Evolutionary conservation across 2,797 vertebrate species (phyloP), one percentile per base, ranked within the genome.

Genomic region (Aeoliscus strigatus): DNA sequence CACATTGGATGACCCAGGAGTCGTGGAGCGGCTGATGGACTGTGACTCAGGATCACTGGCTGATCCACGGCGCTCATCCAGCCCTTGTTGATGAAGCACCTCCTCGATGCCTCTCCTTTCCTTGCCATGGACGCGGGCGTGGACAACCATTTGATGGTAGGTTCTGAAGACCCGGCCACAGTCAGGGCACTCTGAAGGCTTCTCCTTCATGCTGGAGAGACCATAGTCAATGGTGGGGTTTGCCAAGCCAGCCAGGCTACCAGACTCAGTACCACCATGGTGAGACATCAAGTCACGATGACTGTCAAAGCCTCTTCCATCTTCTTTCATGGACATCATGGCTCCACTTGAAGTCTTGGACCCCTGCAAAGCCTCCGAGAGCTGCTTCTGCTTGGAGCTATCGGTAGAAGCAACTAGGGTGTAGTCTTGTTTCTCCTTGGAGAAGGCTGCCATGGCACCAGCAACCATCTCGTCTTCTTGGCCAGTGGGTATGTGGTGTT

Each of bases 31-130:
- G 84, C 96, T 99, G 77, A 97, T 92, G n/a, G 96, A 98, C 80
- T 98, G 96, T 52, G 94, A 99, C 77, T 99, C 96, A 0, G 95
- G 95, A 73, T 99, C 96, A 0, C 96, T 99, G 60, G 95, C 95
- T 8, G 96, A 99, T 26, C 94, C 96, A 1, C 94, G 92, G 6
- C 95, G 89, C 60, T 99, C 96, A 0, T 97, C 96, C 2, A 95
- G 81, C 51, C 81, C 82, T 26, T 90, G 91, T 18, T 86, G 87
- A 47, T 89, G 87, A 60, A 91, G 77, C 4, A 78, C 81, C 39
- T 72, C 83, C 46, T 80, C 81, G 0, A 45, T 32, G 26, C n/a
- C n/a, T n/a, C n/a, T n/a, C n/a, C n/a, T n/a, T n/a, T n/a, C n/a
- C 60, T 87, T 86, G 39, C 71, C 60, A 37, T 90, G 89, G 50